A percentile compares a stretch with the other conserved stretches of the same genome.
Evolutionary conservation across 2,888 invertebrate genomes (phyloP).

Genomic region (Drosophila heteroneura): DNA sequence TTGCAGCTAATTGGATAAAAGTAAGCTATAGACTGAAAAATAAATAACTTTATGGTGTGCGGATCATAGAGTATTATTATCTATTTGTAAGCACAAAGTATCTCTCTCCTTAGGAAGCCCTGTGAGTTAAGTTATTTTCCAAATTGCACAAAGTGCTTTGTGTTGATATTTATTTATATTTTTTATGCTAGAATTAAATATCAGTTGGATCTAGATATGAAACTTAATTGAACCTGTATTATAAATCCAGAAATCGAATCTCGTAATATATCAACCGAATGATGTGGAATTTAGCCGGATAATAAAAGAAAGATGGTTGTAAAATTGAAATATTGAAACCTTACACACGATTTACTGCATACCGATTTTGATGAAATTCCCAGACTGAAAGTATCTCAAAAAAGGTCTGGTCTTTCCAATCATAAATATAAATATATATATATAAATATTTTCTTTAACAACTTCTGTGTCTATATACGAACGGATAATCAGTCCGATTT

Average conservation of each 20-base stretch:
- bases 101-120: not conserved
- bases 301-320: not conserved
- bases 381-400: not conserved
- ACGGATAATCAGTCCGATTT: not conserved
- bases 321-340: not conserved
- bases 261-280: not conserved
- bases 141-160: not conserved
- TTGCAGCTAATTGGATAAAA: slow-evolving; percentile 16
- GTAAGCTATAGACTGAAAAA: slow-evolving; percentile 3
- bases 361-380: not conserved
- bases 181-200: not conserved
- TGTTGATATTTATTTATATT: not conserved
- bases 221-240: not conserved
- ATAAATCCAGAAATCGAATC: not conserved
- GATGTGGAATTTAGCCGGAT: not conserved
- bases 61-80: not conserved
- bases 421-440: not conserved
- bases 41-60: not conserved
- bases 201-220: not conserved
- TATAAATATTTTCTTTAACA: not conserved
- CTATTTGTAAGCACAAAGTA: not conserved
- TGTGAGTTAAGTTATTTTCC: not conserved
- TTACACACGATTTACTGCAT: too few relatives aligned
- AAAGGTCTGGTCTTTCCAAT: not conserved
- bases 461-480: not conserved